These are phyloP conservation scores for Ellobius talpinus DNA, from an alignment of 2,113 vertebrate genomes.

Conservation along the genomic window DNA sequence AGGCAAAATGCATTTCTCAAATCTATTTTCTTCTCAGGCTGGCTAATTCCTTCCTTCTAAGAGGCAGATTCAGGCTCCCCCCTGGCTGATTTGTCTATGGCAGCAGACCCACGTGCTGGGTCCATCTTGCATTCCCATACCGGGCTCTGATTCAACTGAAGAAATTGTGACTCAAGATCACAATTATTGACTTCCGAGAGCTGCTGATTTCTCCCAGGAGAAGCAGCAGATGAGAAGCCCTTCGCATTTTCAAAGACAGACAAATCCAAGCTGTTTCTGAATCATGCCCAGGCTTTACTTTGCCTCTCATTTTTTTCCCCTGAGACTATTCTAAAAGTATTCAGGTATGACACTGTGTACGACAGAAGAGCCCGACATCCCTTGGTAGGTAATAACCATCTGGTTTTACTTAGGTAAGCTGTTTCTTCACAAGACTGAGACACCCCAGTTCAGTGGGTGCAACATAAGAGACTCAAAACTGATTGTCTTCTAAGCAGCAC, in stretches of 20 bases:
- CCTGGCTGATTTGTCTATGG: background rate
- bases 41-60: constrained; percentile 70
- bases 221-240: constrained; percentile 56
- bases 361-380: background rate
- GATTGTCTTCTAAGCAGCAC: background rate
- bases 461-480: background rate
- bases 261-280: constrained; percentile 46
- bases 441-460: background rate
- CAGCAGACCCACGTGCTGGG: constrained; percentile 46
- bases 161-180: constrained; percentile 61
- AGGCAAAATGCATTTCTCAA: constrained; percentile 72
- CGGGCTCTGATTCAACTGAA: constrained; percentile 54
- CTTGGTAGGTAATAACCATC: constrained; percentile 43
- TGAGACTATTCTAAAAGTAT: constrained; percentile 3
- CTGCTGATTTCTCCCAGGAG: constrained; percentile 55
- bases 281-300: constrained; percentile 32
- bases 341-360: background rate
- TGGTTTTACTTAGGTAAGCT: constrained; percentile 59
- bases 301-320: background rate
- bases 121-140: background rate
- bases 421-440: constrained; percentile 21
- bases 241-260: constrained; percentile 40
- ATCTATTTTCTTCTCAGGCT: constrained; percentile 70
- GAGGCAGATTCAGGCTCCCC: constrained; percentile 31
- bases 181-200: constrained; percentile 64